Base-by-base conservation (phyloP, 2,113 vertebrate genomes). In the Ariopsis seemanni region DNA sequence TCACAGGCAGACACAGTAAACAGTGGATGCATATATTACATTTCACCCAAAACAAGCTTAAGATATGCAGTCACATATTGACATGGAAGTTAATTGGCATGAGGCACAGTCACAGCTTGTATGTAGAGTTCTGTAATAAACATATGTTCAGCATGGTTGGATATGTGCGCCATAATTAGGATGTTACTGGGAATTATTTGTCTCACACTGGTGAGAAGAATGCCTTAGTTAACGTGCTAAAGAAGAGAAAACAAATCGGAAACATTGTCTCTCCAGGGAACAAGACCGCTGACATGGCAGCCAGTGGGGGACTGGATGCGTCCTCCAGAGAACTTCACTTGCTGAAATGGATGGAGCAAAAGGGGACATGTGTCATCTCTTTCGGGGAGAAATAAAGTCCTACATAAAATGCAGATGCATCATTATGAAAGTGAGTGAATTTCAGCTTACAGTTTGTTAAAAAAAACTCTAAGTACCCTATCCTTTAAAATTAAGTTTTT, bases 211-310 rank as follows among this genome's bases (percentile, higher is more conserved):
- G 52, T 82, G 83, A 83, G 75, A 62, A 69, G 63, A 82, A 87
- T 85, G 79, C 79, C 27, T 90, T 83, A 89, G 60, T 86, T 86
- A 84, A 89, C 86, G 74, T 89, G 71, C 86, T 89, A 89, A 87
- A 82, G 79, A 89, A 85, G 30, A 83, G 77, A 88, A 83, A 69
- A 88, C 84, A 72, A 69, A 85, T 86, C 57, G 86, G 63, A 83
- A 82, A 74, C 78, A 60, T 84, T 25, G 48, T n/a, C 48, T 86
- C 84, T 79, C 84, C 22, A 17, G 77, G 80, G 84, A 89, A 74
- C 60, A 15, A n/a, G 50, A 78, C 7, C 77, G 74, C 77, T 81
- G 90, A 89, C 88, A 87, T 48, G 63, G 55, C n/a, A 57, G 86
- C 67, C 84, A 89, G 88, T 82, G 42, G 88, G 78, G 86, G 86